phyloP scores from a whole-genome alignment of 2,888 invertebrate genomes.

The Deilephila elpenor region DNA sequence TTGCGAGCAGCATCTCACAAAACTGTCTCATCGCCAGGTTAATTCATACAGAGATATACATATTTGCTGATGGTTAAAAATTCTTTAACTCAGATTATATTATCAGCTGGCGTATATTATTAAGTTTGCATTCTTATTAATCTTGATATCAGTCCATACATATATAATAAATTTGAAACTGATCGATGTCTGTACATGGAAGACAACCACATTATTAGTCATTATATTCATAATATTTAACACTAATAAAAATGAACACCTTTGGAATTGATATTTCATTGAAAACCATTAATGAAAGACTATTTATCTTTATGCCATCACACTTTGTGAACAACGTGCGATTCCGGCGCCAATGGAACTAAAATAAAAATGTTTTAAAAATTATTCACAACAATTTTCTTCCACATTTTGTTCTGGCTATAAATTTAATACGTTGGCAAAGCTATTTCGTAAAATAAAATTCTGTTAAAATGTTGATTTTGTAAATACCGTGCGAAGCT shows the following conservation, averaged over 20 bases:
- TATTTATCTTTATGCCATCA: slow-evolving; percentile 20
- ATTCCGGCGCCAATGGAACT: slow-evolving; percentile 13
- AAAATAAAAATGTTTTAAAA: slow-evolving; percentile 20
- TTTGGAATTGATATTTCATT: neutral
- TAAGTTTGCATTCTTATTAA: too few species aligned
- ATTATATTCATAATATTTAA: too few species aligned
- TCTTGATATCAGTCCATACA: too few species aligned
- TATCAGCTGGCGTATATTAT: too few species aligned
- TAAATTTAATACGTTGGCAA: neutral
- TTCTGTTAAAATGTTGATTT: neutral
- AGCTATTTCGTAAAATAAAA: slow-evolving; percentile 7
- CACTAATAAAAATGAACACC: neutral
- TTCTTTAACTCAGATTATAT: too few species aligned
- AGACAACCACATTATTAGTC: too few species aligned
- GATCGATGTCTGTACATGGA: too few species aligned
- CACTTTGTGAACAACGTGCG: neutral
- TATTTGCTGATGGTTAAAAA: too few species aligned
- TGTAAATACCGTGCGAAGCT: neutral
- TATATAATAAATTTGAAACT: too few species aligned
- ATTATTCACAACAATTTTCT: slow-evolving; percentile 18
- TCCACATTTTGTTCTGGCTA: slow-evolving; percentile 17
- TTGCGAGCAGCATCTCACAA: too few species aligned
- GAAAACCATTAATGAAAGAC: neutral
- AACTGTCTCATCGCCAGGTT: too few species aligned
- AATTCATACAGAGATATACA: too few species aligned